Base-by-base conservation (phyloP, 2,797 vertebrate genomes). In the Sitta carolinensis region DNA sequence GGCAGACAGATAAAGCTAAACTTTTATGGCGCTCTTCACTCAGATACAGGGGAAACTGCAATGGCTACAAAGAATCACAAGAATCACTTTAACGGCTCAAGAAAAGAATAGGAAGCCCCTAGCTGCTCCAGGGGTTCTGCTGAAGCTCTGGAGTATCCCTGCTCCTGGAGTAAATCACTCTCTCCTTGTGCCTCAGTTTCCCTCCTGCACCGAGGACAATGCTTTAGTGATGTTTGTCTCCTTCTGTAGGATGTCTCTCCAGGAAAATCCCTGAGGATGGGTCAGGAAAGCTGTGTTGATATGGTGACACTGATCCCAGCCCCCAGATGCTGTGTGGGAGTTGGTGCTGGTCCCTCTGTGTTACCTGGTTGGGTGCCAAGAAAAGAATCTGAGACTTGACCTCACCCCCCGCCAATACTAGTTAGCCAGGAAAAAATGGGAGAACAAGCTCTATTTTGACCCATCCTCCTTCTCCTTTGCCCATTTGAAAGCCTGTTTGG, bases 141-240 rank as follows among this genome's bases (percentile, higher is more conserved):
- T 80, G 68, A 23, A 30, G 7, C 30, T 67, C 34, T 75, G 29
- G 16, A 80, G 7, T 22, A 25, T 45, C n/a, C 18, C 42, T 51
- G 11, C 13, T 85, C 8, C n/a, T 36, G 32, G 22, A 72, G 3
- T 7, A 91, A 77, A 83, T 47, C 0, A 0, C 8, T 70, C 18
- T 48, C 5, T 7, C 13, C 6, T 40, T 0, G 0, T 20, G 13
- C 11, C 66, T 94, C 8, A 0, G n/a, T 45, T 75, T 94, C n/a
- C 13, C 21, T 66, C 18, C 55, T n/a, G 10, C 29, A 83, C 15
- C 51, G 58, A 62, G 11, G 13, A n/a, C 16, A 50, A 27, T 0
- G 3, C 3, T 77, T 19, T 19, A 19, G 10, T 36, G 23, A 32
- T 52, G 18, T 32, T 34, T 62, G n/a, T 3, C 4, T 77, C 18